Evolutionary conservation across 2,888 invertebrate genomes (phyloP).

Genomic region (Scaptomyza parva): DNA sequence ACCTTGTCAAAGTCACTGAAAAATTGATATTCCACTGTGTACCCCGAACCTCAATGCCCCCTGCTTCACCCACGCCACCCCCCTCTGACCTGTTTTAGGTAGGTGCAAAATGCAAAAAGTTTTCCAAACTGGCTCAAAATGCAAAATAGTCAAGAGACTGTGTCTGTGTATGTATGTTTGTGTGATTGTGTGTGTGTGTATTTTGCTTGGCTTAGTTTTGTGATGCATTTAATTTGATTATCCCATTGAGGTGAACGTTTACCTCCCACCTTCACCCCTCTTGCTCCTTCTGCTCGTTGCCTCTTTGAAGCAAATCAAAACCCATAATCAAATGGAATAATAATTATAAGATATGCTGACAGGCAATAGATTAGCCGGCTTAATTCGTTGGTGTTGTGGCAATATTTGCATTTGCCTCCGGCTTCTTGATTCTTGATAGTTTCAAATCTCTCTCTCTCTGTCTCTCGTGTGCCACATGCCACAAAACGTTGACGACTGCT

Average conservation of each 20-base stretch:
- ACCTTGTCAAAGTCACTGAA: conserved; percentile 54
- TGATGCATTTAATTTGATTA: conserved; percentile 57
- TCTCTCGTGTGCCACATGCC: conserved; percentile 3
- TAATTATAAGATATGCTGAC: conserved; percentile 54
- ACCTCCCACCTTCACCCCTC: background rate
- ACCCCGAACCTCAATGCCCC: background rate
- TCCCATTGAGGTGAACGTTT: conserved; percentile 24
- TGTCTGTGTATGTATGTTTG: conserved; percentile 11
- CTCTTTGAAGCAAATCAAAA: conserved; percentile 27
- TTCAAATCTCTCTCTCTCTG: no score
- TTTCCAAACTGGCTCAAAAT: conserved; percentile 45
- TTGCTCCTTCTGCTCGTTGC: no score
- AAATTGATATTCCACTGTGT: conserved; percentile 53
- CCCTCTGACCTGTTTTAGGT: conserved; percentile 2
- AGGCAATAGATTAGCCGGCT: conserved; percentile 47
- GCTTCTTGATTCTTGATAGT: conserved; percentile 28
- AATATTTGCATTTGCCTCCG: conserved; percentile 51
- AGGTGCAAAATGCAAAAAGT: conserved; percentile 37
- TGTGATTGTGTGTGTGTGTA: conserved; percentile 5
- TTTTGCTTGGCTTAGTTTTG: conserved; percentile 29
- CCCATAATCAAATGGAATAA: conserved; percentile 50
- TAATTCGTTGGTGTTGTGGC: conserved; percentile 50
- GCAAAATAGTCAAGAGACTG: conserved; percentile 27
- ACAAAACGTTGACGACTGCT: conserved; percentile 7
- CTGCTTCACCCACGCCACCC: background rate